A percentile compares a stretch with the other conserved stretches of the same genome.
phyloP scores from a whole-genome alignment of 2,888 invertebrate genomes.

The Fragum whitleyi region DNA sequence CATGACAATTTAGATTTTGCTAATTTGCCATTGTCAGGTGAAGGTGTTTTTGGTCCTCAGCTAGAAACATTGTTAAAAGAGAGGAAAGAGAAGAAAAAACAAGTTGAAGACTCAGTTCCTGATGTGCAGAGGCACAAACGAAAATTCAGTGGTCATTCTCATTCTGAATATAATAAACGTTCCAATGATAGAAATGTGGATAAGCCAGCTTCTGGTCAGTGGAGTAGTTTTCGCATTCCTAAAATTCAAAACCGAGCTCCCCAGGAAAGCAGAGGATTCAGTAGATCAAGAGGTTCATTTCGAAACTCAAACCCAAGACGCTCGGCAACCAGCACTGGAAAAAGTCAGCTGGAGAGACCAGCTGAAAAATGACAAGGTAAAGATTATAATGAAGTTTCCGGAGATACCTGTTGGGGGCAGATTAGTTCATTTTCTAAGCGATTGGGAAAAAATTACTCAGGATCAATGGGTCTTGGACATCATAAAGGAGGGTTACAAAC shows the following conservation, averaged over 20 bases:
- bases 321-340: background rate
- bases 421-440: constrained; percentile 22
- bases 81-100: constrained; percentile 24
- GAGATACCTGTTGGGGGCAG: constrained; percentile 46
- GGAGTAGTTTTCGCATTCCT: constrained; percentile 33
- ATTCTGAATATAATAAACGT: background rate
- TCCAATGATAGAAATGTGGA: background rate
- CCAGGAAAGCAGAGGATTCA: background rate
- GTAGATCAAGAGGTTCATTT: constrained; percentile 5
- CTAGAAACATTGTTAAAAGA: constrained; percentile 5
- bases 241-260: constrained; percentile 4
- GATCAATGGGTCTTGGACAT: constrained; percentile 26
- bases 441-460: constrained; percentile 20
- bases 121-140: constrained; percentile 17
- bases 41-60: constrained; percentile 22
- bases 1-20: constrained; percentile 4
- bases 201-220: background rate
- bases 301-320: background rate
- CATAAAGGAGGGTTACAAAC: constrained; percentile 30
- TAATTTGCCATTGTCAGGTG: constrained; percentile 27
- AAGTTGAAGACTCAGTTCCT: constrained; percentile 22
- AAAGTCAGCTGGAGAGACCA: constrained; percentile 10
- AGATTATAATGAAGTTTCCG: constrained; percentile 18
- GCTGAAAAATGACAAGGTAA: constrained; percentile 35
- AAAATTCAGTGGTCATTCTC: background rate